Base-by-base conservation (phyloP, 2,888 invertebrate genomes). In the Apomyelois bistriatella region DNA sequence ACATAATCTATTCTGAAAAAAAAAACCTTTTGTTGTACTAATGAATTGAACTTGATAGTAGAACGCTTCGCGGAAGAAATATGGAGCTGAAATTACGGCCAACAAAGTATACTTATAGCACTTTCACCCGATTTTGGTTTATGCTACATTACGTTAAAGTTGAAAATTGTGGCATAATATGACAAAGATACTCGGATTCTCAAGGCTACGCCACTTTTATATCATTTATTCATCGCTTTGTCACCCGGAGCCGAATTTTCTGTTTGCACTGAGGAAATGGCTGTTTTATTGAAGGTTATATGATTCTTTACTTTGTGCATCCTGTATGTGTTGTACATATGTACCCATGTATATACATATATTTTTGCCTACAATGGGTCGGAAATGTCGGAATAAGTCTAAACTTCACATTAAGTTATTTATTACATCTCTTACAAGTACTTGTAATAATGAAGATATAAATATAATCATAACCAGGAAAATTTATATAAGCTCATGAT, bases 191-290 rank as follows among this genome's bases (percentile, higher is more conserved):
- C 43, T 43, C 43, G 36, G n/a, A 43, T 28, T n/a, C 32, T 43
- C 52, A 52, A 52, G 52, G 52, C 35, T 51, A 36, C 42, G 17
- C 17, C 52, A 36, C 43, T 52, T 52, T 49, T 52, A 43, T 43
- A 43, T 75, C 64, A 72, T 65, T 74, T 76, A 79, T 78, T 76
- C 73, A 77, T 68, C 56, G 61, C 56, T 66, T 56, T 65, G 68
- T 67, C 66, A 66, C 68, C 66, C 65, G 60, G 60, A 62, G 60
- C 66, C 65, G 59, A 71, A 68, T 68, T 60, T 54, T 49, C 40
- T 54, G 54, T 57, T 57, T 57, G 52, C 56, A 54, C 52, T 49
- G 54, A 22, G 37, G 42, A 49, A 49, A 37, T 36, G n/a, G 41
- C 49, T 43, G 35, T 56, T 53, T 55, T 54, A 53, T 53, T 53